Evolutionary conservation across 2,888 invertebrate species (phyloP), one percentile per base, ranked within the genome.

Genomic region (Cremastinae sp.): DNA sequence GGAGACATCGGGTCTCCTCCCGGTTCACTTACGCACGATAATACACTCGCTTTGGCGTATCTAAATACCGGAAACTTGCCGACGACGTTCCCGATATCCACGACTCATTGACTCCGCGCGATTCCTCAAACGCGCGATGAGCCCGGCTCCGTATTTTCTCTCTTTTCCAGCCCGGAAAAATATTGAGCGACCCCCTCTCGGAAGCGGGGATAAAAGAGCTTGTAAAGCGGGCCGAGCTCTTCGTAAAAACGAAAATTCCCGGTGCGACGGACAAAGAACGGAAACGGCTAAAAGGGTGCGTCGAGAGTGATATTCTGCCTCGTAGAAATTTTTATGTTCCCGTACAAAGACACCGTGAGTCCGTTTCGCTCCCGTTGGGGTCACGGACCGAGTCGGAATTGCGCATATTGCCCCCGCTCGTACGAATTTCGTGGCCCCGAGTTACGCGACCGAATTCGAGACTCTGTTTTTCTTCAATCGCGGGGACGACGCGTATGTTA

Each of bases 21-120:
- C 10, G 16, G 20, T 62, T 49, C 54, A 69, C 69, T 76, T 69
- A 65, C 53, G 16, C 34, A 36, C 69, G 71, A 74, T 74, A 75
- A 79, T 53, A 61, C 64, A 49, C 75, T 64, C 78, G 79, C 73
- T 76, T 28, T 85, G 83, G 85, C 86, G 85, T 84, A 86, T 85
- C 87, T 88, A 88, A 88, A 84, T 84, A 85, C 87, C 86, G 88
- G 87, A 88, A 87, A 84, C 82, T 78, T 64, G 64, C 20, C 59
- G 69, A 65, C 51, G 43, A 28, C 20, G 66, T 14, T 56, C 43
- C 66, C 43, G 71, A 38, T n/a, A n/a, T 73, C 51, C 56, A 86
- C 87, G 87, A 86, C 86, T 87, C 88, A 86, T 88, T 88, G 87
- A 88, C 83, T 82, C 28, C 53, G 82, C 20, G 69, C 56, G 45